Percentiles rank a stretch among this genome's conserved stretches.
These are phyloP conservation scores for Trichonephila inaurata DNA, from an alignment of 1,140 invertebrate genomes.

Conservation along the genomic window DNA sequence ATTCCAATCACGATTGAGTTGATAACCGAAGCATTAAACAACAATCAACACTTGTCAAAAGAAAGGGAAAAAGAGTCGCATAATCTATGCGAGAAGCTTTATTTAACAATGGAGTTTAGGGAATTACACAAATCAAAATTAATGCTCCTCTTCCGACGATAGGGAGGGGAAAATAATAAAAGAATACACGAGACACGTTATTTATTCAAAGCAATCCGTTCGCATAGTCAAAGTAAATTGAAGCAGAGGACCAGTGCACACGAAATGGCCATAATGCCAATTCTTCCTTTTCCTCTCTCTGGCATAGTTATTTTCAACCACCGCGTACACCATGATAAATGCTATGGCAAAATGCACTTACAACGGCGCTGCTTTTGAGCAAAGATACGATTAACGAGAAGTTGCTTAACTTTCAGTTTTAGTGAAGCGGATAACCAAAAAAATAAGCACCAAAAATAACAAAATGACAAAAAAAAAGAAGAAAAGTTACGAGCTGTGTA, in stretches of 20 bases:
- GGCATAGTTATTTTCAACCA: conserved; percentile 47
- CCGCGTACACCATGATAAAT: conserved; percentile 35
- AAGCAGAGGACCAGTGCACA: neutral
- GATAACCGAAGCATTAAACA: too few species aligned
- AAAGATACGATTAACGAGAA: conserved; percentile 15
- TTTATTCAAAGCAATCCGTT: conserved; percentile 66
- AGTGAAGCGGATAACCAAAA: neutral
- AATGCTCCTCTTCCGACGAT: conserved; percentile 18
- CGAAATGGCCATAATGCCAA: conserved; percentile 63
- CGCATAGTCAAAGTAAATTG: conserved; percentile 41
- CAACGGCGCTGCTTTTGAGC: neutral
- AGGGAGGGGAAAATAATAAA: neutral
- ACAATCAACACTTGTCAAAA: too few species aligned
- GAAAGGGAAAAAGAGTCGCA: too few species aligned
- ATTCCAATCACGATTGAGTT: too few species aligned
- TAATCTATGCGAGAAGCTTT: neutral
- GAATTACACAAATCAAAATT: conserved; percentile 62
- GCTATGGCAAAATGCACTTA: conserved; percentile 52
- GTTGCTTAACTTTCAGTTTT: conserved; percentile 45
- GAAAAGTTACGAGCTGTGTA: conserved; percentile 6
- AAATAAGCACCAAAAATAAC: neutral
- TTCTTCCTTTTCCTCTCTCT: conserved; percentile 28
- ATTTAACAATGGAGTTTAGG: conserved; percentile 21
- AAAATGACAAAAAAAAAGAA: neutral
- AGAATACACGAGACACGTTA: neutral